These are phyloP conservation scores for Zophobas atratus DNA, from an alignment of 1,140 invertebrate species.

Conservation along the genomic window DNA sequence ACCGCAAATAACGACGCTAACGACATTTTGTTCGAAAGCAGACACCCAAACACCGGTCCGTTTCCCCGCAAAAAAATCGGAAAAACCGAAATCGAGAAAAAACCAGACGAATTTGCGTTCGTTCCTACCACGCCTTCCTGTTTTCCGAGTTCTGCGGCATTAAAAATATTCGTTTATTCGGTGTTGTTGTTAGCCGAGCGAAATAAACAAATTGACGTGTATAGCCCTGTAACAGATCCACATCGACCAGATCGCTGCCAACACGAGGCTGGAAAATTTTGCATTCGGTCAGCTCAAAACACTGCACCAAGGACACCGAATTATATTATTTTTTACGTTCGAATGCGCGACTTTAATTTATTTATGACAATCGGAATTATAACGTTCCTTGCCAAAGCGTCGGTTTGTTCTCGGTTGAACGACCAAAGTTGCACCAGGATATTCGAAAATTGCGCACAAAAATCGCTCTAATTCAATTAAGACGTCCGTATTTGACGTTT, in stretches of 20 bases:
- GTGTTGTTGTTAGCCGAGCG: background rate
- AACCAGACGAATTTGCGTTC: too few relatives aligned
- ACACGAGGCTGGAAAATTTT: slow-evolving; percentile 38
- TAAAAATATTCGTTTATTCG: background rate
- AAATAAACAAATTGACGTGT: slow-evolving; percentile 38
- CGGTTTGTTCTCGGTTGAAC: slow-evolving; percentile 14
- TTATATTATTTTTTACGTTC: slow-evolving; percentile 29
- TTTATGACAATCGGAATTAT: slow-evolving; percentile 1
- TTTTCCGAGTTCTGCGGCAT: too few relatives aligned
- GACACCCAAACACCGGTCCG: too few relatives aligned
- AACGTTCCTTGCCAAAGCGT: slow-evolving; percentile 7
- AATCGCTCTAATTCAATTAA: slow-evolving; percentile 31
- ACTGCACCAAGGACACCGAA: slow-evolving; percentile 22
- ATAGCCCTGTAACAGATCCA: slow-evolving; percentile 6
- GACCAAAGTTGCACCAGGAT: background rate
- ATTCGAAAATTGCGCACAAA: background rate
- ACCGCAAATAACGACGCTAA: too few relatives aligned
- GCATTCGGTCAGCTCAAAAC: slow-evolving; percentile 31
- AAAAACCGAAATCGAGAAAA: too few relatives aligned
- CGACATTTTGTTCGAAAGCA: too few relatives aligned
- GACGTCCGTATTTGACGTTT: slow-evolving; percentile 1
- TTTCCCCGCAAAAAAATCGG: too few relatives aligned
- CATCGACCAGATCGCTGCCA: slow-evolving; percentile 17
- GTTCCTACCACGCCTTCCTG: too few relatives aligned
- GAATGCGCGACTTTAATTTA: slow-evolving; percentile 20